Percentiles rank a stretch among this genome's conserved stretches.
Conservation (phyloP, 2,113 vertebrate genomes). For the Hucho hucho region DNA sequence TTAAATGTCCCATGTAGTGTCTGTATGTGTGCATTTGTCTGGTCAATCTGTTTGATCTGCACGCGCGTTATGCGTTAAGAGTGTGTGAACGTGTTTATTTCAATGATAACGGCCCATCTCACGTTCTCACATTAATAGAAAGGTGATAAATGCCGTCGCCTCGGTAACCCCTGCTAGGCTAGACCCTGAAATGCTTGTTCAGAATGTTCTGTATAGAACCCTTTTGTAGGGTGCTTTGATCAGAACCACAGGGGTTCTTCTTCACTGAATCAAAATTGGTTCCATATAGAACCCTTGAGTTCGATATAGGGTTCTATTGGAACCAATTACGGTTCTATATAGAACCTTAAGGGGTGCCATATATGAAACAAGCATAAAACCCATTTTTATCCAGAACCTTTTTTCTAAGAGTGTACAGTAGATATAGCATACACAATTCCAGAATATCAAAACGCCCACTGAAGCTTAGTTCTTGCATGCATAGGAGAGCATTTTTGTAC, state of each 20-base stretch:
- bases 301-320: too few species aligned
- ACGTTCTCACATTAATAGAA: conserved; percentile 61
- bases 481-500: background rate
- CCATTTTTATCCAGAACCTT: too few species aligned
- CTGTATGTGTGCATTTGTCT: background rate
- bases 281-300: too few species aligned
- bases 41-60: background rate
- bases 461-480: background rate
- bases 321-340: too few species aligned
- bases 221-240: too few species aligned
- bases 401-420: background rate
- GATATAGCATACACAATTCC: conserved; percentile 1
- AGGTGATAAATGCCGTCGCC: conserved; percentile 62
- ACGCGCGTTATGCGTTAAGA: background rate
- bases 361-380: too few species aligned
- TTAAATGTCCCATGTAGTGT: background rate
- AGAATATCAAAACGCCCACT: background rate
- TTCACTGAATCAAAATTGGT: too few species aligned
- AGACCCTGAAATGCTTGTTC: conserved; percentile 35
- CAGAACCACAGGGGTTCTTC: too few species aligned
- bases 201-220: background rate
- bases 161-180: conserved; percentile 36
- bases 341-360: too few species aligned
- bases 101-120: conserved; percentile 60
- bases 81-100: conserved; percentile 51